A percentile compares a stretch with the other conserved stretches of the same genome.
phyloP scores from a whole-genome alignment of 2,797 vertebrate genomes.

The Okamejei kenojei region DNA sequence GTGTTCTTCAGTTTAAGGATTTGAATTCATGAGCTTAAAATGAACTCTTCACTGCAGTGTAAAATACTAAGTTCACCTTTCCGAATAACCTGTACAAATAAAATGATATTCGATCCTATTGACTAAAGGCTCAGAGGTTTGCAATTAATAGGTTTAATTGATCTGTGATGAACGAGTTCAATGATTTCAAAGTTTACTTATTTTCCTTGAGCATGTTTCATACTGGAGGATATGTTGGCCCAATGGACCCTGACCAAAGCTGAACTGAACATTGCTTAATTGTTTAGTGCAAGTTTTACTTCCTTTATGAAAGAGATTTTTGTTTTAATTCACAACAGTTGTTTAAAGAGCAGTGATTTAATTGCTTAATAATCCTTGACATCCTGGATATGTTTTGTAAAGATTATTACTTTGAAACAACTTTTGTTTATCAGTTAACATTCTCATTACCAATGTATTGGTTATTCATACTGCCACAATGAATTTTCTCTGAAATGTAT shows the following conservation, averaged over 20 bases:
- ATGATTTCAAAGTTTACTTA: constrained; percentile 1
- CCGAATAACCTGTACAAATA: not conserved
- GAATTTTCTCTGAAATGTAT: not conserved
- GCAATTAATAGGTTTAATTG: not conserved
- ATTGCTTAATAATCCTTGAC: not conserved
- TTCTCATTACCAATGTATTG: not conserved
- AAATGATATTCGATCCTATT: not conserved
- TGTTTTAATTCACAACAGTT: not conserved
- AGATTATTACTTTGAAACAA: not conserved
- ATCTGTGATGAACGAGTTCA: not conserved
- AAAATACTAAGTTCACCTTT: not conserved
- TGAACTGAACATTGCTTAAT: constrained; percentile 54
- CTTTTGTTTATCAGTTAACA: not conserved
- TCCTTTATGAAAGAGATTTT: not conserved
- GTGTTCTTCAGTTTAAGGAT: constrained; percentile 15
- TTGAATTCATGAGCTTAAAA: constrained; percentile 8
- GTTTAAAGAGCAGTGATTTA: not conserved
- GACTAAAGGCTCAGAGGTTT: not conserved
- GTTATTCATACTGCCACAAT: not conserved
- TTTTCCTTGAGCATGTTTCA: not conserved
- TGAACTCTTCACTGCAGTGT: not conserved
- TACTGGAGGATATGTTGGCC: not conserved
- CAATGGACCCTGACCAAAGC: not conserved
- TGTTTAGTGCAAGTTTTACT: constrained; percentile 57
- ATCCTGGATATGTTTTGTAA: not conserved